phyloP scores from a whole-genome alignment of 2,797 vertebrate genomes.

The Oreochromis grahami region DNA sequence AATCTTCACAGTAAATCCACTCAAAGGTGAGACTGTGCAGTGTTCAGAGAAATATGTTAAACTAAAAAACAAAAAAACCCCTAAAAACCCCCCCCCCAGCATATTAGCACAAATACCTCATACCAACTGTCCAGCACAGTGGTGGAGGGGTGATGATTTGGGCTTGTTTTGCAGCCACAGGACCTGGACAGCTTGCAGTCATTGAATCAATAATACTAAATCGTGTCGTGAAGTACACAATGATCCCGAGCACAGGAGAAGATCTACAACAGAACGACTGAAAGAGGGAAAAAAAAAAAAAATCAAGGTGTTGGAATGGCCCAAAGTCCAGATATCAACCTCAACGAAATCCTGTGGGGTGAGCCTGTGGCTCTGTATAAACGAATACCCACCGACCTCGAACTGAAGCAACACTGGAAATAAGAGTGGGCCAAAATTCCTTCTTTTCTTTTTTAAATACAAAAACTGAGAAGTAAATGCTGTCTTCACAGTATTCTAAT shows the following conservation, averaged over 20 bases:
- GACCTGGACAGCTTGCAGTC: background rate
- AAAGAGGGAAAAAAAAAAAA: fast-evolving
- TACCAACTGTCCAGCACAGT: background rate
- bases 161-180: background rate
- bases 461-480: background rate
- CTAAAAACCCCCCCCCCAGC: background rate
- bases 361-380: background rate
- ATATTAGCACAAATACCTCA: background rate
- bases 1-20: background rate
- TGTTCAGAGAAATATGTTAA: background rate
- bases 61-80: background rate
- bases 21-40: background rate
- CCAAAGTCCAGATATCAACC: background rate
- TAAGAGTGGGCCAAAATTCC: background rate
- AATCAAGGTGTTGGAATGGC: background rate
- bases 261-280: background rate
- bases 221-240: background rate
- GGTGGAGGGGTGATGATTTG: background rate
- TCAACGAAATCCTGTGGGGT: background rate
- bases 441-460: background rate
- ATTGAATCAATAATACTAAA: background rate
- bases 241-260: background rate
- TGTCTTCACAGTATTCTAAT: background rate
- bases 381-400: background rate
- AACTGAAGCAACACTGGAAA: background rate